A percentile compares a stretch with the other conserved stretches of the same genome.
phyloP scores from a whole-genome alignment of 2,888 invertebrate species.

The Scaptodrosophila latifasciaeformis region DNA sequence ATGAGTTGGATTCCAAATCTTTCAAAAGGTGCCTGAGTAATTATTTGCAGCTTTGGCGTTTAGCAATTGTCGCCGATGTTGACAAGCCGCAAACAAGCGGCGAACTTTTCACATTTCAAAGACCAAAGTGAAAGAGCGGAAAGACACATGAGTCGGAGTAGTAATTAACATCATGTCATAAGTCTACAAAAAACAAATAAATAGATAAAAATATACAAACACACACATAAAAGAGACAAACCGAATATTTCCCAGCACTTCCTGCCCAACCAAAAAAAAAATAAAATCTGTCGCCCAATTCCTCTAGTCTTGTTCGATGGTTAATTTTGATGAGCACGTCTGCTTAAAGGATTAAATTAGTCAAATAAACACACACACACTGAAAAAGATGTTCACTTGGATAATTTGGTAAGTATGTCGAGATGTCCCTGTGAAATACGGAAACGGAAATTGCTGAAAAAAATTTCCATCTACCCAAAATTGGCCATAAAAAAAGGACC shows the following conservation, averaged over 20 bases:
- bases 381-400: not conserved
- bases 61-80: slow-evolving; percentile 37
- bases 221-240: slow-evolving; percentile 50
- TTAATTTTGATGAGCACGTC: slow-evolving; percentile 7
- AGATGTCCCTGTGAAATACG: slow-evolving; percentile 20
- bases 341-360: slow-evolving; percentile 52
- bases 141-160: slow-evolving; percentile 35
- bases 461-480: slow-evolving; percentile 18
- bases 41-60: slow-evolving; percentile 4
- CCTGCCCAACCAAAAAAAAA: no score
- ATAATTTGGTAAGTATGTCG: no score
- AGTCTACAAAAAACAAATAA: slow-evolving; percentile 60
- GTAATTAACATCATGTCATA: slow-evolving; percentile 71
- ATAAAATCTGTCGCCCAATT: no score
- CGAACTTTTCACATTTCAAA: slow-evolving; percentile 62
- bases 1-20: no score
- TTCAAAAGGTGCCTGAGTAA: no score
- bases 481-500: slow-evolving; percentile 10
- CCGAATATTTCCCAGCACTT: slow-evolving; percentile 62
- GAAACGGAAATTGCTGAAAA: slow-evolving; percentile 51
- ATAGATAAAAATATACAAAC: slow-evolving; percentile 51
- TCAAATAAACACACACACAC: not conserved
- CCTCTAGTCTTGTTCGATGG: slow-evolving; percentile 23
- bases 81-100: slow-evolving; percentile 58
- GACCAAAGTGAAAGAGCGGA: slow-evolving; percentile 17